phyloP scores from a whole-genome alignment of 2,797 vertebrate genomes.

The Falco columbarius region DNA sequence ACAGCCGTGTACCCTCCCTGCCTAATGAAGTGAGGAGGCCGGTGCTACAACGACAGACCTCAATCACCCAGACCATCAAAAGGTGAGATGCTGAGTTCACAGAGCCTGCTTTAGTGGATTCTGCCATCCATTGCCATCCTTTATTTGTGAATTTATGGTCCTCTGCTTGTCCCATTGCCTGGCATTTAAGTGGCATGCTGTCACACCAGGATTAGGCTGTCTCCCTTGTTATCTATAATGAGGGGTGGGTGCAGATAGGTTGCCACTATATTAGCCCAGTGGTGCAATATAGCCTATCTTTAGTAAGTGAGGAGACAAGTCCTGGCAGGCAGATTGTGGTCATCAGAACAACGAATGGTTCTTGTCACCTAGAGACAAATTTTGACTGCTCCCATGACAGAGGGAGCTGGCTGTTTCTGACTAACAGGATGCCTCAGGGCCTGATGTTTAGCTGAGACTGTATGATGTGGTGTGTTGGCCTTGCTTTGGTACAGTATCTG shows the following conservation, averaged over 20 bases:
- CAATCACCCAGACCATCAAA: conserved; percentile 97
- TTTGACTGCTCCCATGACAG: neutral
- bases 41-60: conserved; percentile 90
- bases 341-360: neutral
- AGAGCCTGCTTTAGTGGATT: neutral
- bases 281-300: neutral
- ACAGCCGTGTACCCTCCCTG: conserved; percentile 84
- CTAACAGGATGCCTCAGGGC: neutral
- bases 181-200: neutral
- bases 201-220: neutral
- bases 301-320: neutral
- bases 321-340: neutral
- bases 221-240: neutral
- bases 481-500: neutral
- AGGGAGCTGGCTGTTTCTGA: neutral
- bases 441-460: neutral
- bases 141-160: rapidly evolving
- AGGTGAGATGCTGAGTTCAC: conserved; percentile 77
- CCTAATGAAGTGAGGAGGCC: conserved; percentile 84
- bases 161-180: neutral
- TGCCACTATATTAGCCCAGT: neutral
- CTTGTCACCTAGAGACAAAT: neutral
- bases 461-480: neutral
- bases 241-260: neutral
- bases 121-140: rapidly evolving